Percentiles rank a stretch among this genome's conserved stretches.
Evolutionary conservation across 1,140 invertebrate genomes (phyloP).

Genomic region (Drosophila sucinea): DNA sequence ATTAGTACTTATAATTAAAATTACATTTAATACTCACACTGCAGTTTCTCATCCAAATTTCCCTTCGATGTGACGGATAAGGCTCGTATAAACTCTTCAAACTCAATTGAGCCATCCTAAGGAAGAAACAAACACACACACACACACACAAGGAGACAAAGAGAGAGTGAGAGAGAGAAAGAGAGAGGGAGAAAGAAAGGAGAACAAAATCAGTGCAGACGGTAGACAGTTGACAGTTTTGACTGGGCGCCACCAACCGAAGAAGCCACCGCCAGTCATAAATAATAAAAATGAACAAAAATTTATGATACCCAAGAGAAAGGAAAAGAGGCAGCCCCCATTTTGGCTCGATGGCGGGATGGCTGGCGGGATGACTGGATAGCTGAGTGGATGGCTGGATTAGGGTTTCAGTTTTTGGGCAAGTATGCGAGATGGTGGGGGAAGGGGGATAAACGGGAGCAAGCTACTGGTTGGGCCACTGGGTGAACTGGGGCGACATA

Average conservation of each 20-base stretch:
- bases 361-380: not conserved
- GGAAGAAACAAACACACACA: conserved; percentile 37
- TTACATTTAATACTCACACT: conserved; percentile 89
- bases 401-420: not conserved
- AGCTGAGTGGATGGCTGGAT: not conserved
- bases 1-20: not conserved
- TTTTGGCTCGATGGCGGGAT: not conserved
- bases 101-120: conserved; percentile 98
- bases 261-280: conserved; percentile 57
- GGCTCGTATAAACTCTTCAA: conserved; percentile 98
- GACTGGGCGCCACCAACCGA: conserved; percentile 21
- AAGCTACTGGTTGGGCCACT: too few relatives aligned
- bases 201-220: conserved; percentile 69
- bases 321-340: not conserved
- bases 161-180: conserved; percentile 18
- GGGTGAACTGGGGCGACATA: conserved; percentile 10
- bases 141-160: conserved; percentile 8
- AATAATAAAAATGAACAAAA: conserved; percentile 57
- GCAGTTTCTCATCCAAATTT: conserved; percentile 97
- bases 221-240: conserved; percentile 62
- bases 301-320: conserved; percentile 53
- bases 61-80: conserved; percentile 97
- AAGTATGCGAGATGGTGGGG: too few relatives aligned
- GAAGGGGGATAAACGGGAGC: too few relatives aligned
- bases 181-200: not conserved